Evolutionary conservation across 2,797 vertebrate species (phyloP).

Genomic region (Graptemys geographica): DNA sequence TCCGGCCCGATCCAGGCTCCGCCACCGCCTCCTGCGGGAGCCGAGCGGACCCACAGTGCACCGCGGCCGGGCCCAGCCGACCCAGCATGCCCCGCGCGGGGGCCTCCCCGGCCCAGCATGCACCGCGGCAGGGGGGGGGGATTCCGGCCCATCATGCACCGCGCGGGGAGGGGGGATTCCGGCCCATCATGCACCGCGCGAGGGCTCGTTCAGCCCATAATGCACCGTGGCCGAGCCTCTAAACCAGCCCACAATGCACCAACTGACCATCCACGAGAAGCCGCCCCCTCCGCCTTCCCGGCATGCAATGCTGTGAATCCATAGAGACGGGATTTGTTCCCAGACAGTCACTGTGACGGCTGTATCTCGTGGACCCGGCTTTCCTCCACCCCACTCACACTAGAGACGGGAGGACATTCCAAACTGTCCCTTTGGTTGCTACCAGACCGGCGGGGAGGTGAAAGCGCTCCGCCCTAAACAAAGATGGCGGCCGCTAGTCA

Average conservation of each 20-base stretch:
- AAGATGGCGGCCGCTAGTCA: not conserved
- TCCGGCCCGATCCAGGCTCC: not conserved
- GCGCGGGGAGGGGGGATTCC: not conserved
- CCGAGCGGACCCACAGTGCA: conserved; percentile 76
- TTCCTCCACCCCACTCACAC: not conserved
- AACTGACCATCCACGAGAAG: no score
- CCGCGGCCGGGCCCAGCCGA: conserved; percentile 14
- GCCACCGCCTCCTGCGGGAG: conserved; percentile 64
- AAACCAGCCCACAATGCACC: no score
- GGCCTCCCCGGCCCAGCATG: not conserved
- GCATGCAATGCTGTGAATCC: not conserved
- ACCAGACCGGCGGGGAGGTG: not conserved
- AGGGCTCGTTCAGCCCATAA: no score
- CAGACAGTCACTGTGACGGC: not conserved
- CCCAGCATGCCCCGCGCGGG: not conserved
- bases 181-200: conserved; percentile 76
- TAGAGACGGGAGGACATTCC: not conserved
- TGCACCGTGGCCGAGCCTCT: not conserved
- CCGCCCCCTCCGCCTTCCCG: not conserved
- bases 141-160: not conserved
- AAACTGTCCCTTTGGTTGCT: not conserved
- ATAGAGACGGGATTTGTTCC: not conserved
- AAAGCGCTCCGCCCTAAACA: conserved; percentile 51
- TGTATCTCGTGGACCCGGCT: no score
- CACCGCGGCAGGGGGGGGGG: conserved; percentile 45